Evolutionary conservation across 2,888 invertebrate species (phyloP).

Genomic region (Scotopteryx bipunctaria): DNA sequence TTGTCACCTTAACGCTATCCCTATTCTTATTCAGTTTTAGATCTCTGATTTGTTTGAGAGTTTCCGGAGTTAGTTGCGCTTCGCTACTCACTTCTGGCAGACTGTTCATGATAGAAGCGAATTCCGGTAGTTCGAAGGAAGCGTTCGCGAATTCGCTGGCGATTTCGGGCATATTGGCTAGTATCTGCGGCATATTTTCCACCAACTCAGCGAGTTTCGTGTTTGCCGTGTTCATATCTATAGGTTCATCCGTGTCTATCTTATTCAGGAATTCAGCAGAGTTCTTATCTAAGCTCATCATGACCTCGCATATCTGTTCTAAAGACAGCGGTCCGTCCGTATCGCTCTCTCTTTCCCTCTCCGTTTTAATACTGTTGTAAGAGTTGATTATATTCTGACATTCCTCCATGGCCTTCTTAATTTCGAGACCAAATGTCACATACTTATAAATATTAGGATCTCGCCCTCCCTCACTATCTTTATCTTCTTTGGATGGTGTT

Average conservation of each 20-base stretch:
- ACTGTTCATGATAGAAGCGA: conserved; percentile 70
- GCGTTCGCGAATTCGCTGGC: conserved; percentile 70
- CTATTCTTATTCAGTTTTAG: conserved; percentile 66
- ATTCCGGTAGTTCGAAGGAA: conserved; percentile 70
- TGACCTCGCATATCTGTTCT: conserved; percentile 72
- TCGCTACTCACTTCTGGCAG: conserved; percentile 69
- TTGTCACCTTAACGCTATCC: conserved; percentile 73
- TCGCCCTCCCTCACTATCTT: conserved; percentile 44
- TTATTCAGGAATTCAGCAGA: conserved; percentile 67
- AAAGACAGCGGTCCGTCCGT: conserved; percentile 55
- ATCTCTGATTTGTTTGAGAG: conserved; percentile 75
- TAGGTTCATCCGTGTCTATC: conserved; percentile 57
- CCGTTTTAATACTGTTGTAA: conserved; percentile 61
- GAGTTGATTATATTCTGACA: conserved; percentile 77
- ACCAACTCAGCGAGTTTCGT: conserved; percentile 67
- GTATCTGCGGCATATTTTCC: conserved; percentile 73
- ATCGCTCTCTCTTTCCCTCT: conserved; percentile 47
- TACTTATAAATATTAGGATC: conserved; percentile 69
- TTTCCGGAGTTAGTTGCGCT: conserved; percentile 74
- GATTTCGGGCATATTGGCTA: conserved; percentile 76
- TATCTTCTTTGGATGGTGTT: conserved; percentile 43
- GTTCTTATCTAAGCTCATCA: conserved; percentile 72
- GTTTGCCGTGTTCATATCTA: conserved; percentile 57
- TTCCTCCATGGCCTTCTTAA: conserved; percentile 77
- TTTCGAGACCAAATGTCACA: conserved; percentile 70